These are phyloP conservation scores for Cavia aperea DNA, from an alignment of 2,113 vertebrate species.

Conservation along the genomic window DNA sequence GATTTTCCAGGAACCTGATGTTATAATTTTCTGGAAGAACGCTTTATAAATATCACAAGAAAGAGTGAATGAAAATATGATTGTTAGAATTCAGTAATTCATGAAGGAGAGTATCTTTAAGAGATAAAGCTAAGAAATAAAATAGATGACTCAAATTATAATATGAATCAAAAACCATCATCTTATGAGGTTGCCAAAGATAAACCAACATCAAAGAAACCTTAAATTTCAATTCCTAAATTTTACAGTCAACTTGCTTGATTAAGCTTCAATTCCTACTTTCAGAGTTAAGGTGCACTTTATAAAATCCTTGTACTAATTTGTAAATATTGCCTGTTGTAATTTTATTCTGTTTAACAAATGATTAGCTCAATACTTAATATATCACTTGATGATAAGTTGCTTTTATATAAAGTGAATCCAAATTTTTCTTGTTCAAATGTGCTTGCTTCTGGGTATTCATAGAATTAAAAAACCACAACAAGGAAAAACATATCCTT, in stretches of 20 bases:
- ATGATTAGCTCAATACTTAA: constrained; percentile 20
- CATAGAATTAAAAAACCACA: constrained; percentile 23
- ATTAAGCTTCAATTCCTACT: not conserved
- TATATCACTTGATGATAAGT: not conserved
- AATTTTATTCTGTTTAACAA: constrained; percentile 18
- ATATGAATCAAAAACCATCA: not conserved
- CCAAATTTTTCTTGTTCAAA: constrained; percentile 6
- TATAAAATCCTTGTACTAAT: not conserved
- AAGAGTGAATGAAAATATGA: not conserved
- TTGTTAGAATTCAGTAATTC: not conserved
- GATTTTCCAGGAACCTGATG: not conserved
- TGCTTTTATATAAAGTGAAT: constrained; percentile 29
- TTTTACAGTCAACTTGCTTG: not conserved
- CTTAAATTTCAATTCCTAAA: not conserved
- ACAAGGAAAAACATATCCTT: not conserved
- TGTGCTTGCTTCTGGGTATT: not conserved
- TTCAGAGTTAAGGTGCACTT: not conserved
- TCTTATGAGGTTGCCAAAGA: not conserved
- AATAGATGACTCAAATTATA: not conserved
- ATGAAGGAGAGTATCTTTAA: not conserved
- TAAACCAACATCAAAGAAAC: not conserved
- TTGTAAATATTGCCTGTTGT: not conserved
- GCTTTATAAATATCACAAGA: constrained; percentile 11
- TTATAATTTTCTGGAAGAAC: constrained; percentile 16
- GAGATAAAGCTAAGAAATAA: constrained; percentile 13